Conservation (phyloP, 1,140 invertebrate species). For the Ceratosolen solmsi region DNA sequence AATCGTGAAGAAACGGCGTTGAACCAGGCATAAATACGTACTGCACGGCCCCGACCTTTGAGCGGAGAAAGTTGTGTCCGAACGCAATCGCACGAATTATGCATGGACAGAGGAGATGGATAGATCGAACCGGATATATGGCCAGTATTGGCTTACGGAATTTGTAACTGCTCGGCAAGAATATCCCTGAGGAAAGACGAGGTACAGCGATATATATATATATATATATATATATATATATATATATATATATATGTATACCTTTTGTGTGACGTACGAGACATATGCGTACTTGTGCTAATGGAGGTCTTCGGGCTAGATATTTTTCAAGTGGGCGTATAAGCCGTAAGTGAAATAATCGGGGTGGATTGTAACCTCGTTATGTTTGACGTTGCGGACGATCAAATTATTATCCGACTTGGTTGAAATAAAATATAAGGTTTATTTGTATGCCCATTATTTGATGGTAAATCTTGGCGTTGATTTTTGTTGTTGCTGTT, state of each 20-base stretch:
- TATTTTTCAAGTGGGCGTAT: background rate
- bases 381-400: too few species aligned
- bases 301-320: background rate
- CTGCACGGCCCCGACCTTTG: background rate
- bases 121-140: background rate
- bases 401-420: too few species aligned
- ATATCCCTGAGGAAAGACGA: too few species aligned
- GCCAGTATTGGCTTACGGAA: conserved; percentile 5
- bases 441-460: too few species aligned
- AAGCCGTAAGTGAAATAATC: background rate
- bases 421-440: too few species aligned
- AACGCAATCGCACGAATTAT: background rate
- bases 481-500: too few species aligned
- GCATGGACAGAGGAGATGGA: background rate
- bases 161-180: conserved; percentile 13
- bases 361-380: background rate
- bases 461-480: too few species aligned
- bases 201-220: background rate
- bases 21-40: conserved; percentile 39
- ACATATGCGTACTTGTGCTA: too few species aligned
- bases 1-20: background rate
- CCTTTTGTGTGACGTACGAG: background rate
- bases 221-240: too few species aligned
- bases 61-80: conserved; percentile 31
- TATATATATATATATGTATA: too few species aligned